Evolutionary conservation across 2,888 invertebrate genomes (phyloP), one percentile per base, ranked within the genome.

Genomic region (Cremastinae sp.): DNA sequence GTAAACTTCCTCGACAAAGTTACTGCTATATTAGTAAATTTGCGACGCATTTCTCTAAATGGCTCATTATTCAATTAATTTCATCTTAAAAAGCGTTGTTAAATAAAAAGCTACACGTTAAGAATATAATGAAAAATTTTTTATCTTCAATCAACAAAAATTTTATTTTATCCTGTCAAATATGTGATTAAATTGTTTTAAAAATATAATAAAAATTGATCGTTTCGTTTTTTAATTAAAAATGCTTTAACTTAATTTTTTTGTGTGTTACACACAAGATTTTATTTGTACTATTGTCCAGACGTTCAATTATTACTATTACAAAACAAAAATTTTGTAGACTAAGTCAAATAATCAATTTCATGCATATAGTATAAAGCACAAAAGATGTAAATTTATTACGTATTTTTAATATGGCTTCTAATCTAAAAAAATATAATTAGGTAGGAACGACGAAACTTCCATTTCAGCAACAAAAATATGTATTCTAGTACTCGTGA

Each of bases 1-100:
- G 43, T 49, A 51, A 4, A 34, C 41, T 58, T 51, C 56, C 18
- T 72, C 2, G 28, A 18, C 45, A 64, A 64, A 56, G 41, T 10
- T 56, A 2, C 56, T 72, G 64, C 51, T 56, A 38, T 10, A 16
- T 10, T n/a, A 0, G 18, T 5, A 8, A 36, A 45, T 66, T 36
- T 56, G 5, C 53, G 65, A 41, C 41, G 65, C 43, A 53, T 41
- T 53, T n/a, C n/a, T n/a, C n/a, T n/a, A n/a, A n/a, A n/a, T n/a
- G n/a, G n/a, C n/a, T n/a, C n/a, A n/a, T n/a, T n/a, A n/a, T n/a
- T n/a, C n/a, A 41, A 22, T 14, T 8, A 9, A 34, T 2, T 8
- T 14, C 4, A 28, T 65, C 28, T 28, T 0, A 22, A 38, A 12
- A 38, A 10, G 36, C 20, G 18, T n/a, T n/a, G n/a, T n/a, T n/a